A percentile compares a stretch with the other conserved stretches of the same genome.
These are phyloP conservation scores for Leptinotarsa texana DNA, from an alignment of 1,140 invertebrate genomes.

Conservation along the genomic window DNA sequence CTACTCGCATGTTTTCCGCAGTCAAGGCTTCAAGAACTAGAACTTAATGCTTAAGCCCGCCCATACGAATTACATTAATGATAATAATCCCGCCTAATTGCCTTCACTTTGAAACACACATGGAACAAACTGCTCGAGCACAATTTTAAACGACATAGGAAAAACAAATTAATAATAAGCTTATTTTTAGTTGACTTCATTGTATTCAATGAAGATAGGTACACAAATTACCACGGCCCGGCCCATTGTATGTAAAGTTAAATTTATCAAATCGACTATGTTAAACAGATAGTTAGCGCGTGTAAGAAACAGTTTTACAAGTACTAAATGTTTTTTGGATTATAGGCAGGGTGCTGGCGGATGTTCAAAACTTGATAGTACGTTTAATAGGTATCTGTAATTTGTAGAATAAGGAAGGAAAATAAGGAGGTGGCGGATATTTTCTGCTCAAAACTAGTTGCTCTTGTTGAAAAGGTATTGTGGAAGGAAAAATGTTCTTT, in stretches of 20 bases:
- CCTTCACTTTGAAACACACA: slow-evolving; percentile 5
- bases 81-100: slow-evolving; percentile 1
- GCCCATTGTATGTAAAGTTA: not conserved
- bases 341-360: too few species aligned
- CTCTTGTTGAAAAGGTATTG: too few species aligned
- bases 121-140: not conserved
- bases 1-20: too few species aligned
- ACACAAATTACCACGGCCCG: not conserved
- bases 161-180: slow-evolving; percentile 4
- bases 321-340: not conserved
- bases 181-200: slow-evolving; percentile 1
- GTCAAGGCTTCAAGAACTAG: not conserved
- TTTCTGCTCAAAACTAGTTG: too few species aligned
- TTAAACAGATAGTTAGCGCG: not conserved
- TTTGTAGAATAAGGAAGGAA: too few species aligned
- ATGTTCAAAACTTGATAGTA: too few species aligned
- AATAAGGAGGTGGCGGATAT: too few species aligned
- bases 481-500: too few species aligned
- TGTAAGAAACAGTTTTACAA: slow-evolving; percentile 1
- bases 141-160: slow-evolving; percentile 2
- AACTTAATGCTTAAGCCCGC: not conserved
- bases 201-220: slow-evolving; percentile 6
- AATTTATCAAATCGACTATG: slow-evolving; percentile 6
- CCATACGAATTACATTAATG: slow-evolving; percentile 1
- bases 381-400: too few species aligned